Evolutionary conservation across 2,888 invertebrate genomes (phyloP), one percentile per base, ranked within the genome.

Genomic region (Platynereis dumerilii): DNA sequence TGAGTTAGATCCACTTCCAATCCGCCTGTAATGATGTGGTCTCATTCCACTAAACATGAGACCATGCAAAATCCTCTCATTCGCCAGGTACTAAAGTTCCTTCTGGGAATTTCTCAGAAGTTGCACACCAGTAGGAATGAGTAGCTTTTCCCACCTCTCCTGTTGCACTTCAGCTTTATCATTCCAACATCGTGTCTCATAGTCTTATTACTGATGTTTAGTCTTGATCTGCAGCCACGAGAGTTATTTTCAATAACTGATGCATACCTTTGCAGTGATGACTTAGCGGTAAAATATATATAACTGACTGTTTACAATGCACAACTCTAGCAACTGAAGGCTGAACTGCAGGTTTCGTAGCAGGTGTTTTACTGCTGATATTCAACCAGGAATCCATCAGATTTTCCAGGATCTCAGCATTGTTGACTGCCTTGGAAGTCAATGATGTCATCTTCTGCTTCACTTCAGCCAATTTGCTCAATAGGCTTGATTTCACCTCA

Each of bases 11-110:
- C 42, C 42, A 10, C 17, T 42, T 17, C 10, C 42, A 42, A 42
- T 12, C 17, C 42, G 10, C 10, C 12, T 42, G 42, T 42, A 12
- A 42, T 42, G 42, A 42, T 17, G 10, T 42, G 42, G 42, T 17
- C 42, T 42, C 42, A 42, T 42, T 42, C 42, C 42, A 42, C 42
- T 42, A 42, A 42, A 42, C 42, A 42, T 42, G 12, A 42, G 42
- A 12, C 42, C 42, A 42, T 42, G 42, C 17, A n/a, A n/a, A n/a
- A n/a, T n/a, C n/a, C n/a, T n/a, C n/a, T n/a, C n/a, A n/a, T n/a
- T n/a, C n/a, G n/a, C n/a, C n/a, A n/a, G n/a, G n/a, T n/a, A n/a
- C n/a, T n/a, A n/a, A n/a, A n/a, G n/a, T n/a, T n/a, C n/a, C n/a
- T n/a, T n/a, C n/a, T 42, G 10, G 42, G 17, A 12, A 42, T 42